A percentile compares a stretch with the other conserved stretches of the same genome.
phyloP scores from a whole-genome alignment of 2,797 vertebrate genomes.

The Jordanella pulchra region DNA sequence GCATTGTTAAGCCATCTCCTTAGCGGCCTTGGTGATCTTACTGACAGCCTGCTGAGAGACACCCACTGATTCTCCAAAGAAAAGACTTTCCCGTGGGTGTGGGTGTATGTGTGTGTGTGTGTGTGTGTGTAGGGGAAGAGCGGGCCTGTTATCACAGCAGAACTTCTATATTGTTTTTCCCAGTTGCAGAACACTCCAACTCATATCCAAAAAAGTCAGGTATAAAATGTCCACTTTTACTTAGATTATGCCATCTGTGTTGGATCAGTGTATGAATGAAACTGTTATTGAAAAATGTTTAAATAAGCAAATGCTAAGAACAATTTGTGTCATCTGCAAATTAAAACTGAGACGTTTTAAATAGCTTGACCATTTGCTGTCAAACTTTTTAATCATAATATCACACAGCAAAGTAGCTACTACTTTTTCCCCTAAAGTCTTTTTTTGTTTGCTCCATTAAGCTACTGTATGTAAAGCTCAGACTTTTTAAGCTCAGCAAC shows the following conservation, averaged over 20 bases:
- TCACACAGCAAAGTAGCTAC: not conserved
- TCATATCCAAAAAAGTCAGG: not conserved
- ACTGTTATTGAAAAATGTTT: not conserved
- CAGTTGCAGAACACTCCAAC: not conserved
- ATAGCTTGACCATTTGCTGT: not conserved
- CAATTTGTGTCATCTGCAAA: not conserved
- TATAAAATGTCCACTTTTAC: not conserved
- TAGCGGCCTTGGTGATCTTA: constrained; percentile 4
- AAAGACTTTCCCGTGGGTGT: not conserved
- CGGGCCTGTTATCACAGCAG: too few relatives aligned
- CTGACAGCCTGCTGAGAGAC: constrained; percentile 2
- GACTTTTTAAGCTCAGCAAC: not conserved
- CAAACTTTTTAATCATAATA: not conserved
- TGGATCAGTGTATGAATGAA: not conserved
- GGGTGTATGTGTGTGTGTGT: not conserved
- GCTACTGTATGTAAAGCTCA: not conserved
- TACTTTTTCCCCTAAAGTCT: not conserved
- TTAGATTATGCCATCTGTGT: not conserved
- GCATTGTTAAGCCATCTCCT: constrained; percentile 3
- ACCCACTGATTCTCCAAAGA: not conserved
- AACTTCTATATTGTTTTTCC: too few relatives aligned
- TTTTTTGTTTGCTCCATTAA: not conserved
- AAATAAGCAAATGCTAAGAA: not conserved
- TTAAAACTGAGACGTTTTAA: not conserved
- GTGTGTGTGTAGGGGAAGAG: too few relatives aligned